These are phyloP conservation scores for Caenorhabditis angaria DNA, from an alignment of 2,888 invertebrate species.

Conservation along the genomic window DNA sequence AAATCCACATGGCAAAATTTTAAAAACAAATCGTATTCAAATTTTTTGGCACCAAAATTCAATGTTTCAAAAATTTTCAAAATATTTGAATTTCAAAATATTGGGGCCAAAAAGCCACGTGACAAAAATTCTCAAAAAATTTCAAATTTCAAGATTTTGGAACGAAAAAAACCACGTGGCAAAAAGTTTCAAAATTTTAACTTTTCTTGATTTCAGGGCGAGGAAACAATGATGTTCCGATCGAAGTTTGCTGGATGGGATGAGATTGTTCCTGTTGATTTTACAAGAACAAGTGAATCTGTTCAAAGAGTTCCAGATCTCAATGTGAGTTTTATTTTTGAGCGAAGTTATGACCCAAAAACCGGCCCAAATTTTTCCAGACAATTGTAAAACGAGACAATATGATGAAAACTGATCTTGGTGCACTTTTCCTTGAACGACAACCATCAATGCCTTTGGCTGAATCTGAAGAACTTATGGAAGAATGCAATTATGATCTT, in stretches of 20 bases:
- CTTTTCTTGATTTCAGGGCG: conserved; percentile 64
- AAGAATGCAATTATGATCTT: conserved; percentile 96
- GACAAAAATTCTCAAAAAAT: too few relatives aligned
- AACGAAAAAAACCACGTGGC: neutral
- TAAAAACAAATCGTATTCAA: too few relatives aligned
- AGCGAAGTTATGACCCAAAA: neutral
- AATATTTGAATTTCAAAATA: neutral
- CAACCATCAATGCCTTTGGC: conserved; percentile 82
- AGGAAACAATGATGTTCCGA: conserved; percentile 83
- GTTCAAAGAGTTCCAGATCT: conserved; percentile 96
- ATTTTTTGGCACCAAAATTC: neutral
- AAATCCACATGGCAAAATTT: too few relatives aligned
- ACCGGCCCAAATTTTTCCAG: conserved; percentile 75
- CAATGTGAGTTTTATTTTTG: conserved; percentile 73
- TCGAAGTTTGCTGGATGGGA: conserved; percentile 97
- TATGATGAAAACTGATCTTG: conserved; percentile 83
- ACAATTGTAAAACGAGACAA: conserved; percentile 76
- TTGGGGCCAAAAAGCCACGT: too few relatives aligned
- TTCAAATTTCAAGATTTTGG: neutral
- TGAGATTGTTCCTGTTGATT: conserved; percentile 97
- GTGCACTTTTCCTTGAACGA: conserved; percentile 92
- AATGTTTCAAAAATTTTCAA: conserved; percentile 11
- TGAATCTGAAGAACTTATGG: conserved; percentile 68
- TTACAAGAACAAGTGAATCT: conserved; percentile 95
- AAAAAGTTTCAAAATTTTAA: neutral